Evolutionary conservation across 1,140 invertebrate genomes (phyloP).

Genomic region (Drosophila quadrilineata): DNA sequence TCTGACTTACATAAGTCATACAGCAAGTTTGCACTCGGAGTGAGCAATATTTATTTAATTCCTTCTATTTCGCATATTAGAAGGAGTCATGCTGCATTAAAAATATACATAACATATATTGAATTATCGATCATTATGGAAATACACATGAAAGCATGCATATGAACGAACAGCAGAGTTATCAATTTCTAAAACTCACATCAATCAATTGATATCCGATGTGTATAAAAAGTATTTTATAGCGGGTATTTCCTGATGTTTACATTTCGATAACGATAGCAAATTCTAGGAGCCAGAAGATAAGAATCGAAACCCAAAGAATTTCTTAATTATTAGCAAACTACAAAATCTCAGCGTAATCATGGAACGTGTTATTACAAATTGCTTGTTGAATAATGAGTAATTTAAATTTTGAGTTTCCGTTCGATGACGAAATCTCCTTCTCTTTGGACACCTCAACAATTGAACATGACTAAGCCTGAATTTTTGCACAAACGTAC

Average conservation of each 20-base stretch:
- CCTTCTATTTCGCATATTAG: no score
- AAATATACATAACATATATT: background rate
- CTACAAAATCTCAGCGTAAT: constrained; percentile 22
- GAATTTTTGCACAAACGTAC: constrained; percentile 44
- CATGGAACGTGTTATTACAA: constrained; percentile 21
- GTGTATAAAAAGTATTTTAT: constrained; percentile 34
- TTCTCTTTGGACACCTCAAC: background rate
- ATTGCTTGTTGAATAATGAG: constrained; percentile 11
- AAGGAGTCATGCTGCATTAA: no score
- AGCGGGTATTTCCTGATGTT: constrained; percentile 48
- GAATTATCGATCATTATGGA: constrained; percentile 4
- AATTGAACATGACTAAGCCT: constrained; percentile 28
- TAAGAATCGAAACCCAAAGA: constrained; percentile 5
- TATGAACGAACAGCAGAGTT: background rate
- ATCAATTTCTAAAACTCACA: background rate
- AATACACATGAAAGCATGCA: background rate
- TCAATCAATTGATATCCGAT: constrained; percentile 25
- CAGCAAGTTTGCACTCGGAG: no score
- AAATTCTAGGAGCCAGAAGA: constrained; percentile 13
- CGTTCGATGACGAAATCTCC: constrained; percentile 35
- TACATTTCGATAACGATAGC: constrained; percentile 30
- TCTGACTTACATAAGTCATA: no score
- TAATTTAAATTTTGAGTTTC: constrained; percentile 18
- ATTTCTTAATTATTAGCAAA: background rate
- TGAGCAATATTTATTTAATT: no score